phyloP scores from a whole-genome alignment of 1,140 invertebrate genomes.

The Coenobita brevimanus region DNA sequence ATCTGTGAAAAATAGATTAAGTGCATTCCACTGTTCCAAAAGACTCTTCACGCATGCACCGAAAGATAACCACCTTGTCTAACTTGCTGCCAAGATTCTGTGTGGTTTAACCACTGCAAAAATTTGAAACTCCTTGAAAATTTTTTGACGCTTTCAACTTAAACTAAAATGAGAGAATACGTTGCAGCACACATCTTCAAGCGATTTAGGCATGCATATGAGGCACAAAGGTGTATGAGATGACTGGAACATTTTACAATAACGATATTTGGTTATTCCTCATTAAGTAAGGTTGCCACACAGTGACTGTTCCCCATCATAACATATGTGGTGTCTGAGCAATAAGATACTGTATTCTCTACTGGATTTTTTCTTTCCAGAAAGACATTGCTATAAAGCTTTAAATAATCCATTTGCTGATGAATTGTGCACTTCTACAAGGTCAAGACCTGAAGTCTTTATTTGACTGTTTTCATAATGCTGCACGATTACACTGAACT shows the following conservation, averaged over 20 bases:
- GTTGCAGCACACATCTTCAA: constrained; percentile 56
- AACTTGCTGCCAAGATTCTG: constrained; percentile 37
- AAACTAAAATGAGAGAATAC: constrained; percentile 55
- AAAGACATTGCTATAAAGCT: constrained; percentile 20
- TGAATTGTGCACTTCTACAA: constrained; percentile 17
- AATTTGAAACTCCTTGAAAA: constrained; percentile 51
- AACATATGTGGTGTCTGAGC: constrained; percentile 63
- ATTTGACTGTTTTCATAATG: constrained; percentile 7
- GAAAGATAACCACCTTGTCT: constrained; percentile 55
- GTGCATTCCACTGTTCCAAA: constrained; percentile 18
- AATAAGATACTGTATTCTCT: constrained; percentile 48
- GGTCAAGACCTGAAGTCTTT: not conserved
- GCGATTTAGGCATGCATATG: constrained; percentile 60
- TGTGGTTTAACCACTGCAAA: constrained; percentile 48
- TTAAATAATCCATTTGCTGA: constrained; percentile 11
- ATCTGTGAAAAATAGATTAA: constrained; percentile 31
- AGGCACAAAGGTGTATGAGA: constrained; percentile 54
- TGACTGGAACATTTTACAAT: constrained; percentile 65
- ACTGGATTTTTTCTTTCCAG: constrained; percentile 28
- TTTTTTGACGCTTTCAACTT: constrained; percentile 44
- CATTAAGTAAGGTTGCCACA: constrained; percentile 52
- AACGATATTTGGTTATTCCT: constrained; percentile 40
- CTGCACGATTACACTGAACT: constrained; percentile 18
- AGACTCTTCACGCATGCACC: constrained; percentile 32
- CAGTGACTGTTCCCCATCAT: constrained; percentile 56